Percentiles rank a stretch among this genome's conserved stretches.
Conservation (phyloP, 2,888 invertebrate genomes). For the Hofmannophila pseudospretella region DNA sequence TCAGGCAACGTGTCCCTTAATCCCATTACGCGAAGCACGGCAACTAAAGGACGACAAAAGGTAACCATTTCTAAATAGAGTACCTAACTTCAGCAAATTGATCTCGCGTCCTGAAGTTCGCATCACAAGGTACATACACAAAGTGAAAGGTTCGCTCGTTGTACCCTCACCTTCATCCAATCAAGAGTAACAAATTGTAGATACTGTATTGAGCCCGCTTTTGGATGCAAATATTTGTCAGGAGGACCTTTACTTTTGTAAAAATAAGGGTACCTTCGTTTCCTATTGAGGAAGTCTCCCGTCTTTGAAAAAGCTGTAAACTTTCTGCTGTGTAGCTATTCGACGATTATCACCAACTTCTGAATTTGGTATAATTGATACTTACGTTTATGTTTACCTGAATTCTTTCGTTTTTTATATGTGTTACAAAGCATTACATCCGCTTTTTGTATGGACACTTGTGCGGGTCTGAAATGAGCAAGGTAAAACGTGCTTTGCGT, state of each 20-base stretch:
- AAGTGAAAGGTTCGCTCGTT: conserved; percentile 2
- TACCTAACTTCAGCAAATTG: conserved; percentile 1
- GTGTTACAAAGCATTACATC: conserved; percentile 30
- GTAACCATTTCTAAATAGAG: conserved; percentile 5
- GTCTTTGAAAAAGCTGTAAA: too few relatives aligned
- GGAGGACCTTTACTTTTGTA: too few relatives aligned
- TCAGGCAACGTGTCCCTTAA: too few relatives aligned
- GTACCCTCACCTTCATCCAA: conserved; percentile 15
- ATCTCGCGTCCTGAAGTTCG: conserved; percentile 5
- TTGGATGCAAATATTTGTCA: conserved; percentile 7
- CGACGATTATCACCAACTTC: too few relatives aligned
- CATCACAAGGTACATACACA: conserved; percentile 6
- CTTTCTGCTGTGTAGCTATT: too few relatives aligned
- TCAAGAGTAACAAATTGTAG: conserved; percentile 15
- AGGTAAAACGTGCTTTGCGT: conserved; percentile 35
- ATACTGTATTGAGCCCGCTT: conserved; percentile 4
- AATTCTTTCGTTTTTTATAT: too few relatives aligned
- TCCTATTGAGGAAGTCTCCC: conserved; percentile 22
- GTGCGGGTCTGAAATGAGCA: conserved; percentile 18
- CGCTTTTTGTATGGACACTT: conserved; percentile 24
- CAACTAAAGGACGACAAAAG: conserved; percentile 6
- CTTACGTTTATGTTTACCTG: too few relatives aligned
- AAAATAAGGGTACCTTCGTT: conserved; percentile 30
- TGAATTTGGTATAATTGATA: too few relatives aligned
- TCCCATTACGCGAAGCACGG: conserved; percentile 1